A percentile compares a stretch with the other conserved stretches of the same genome.
Evolutionary conservation across 2,888 invertebrate species (phyloP).

Genomic region (Conistra vaccinii): DNA sequence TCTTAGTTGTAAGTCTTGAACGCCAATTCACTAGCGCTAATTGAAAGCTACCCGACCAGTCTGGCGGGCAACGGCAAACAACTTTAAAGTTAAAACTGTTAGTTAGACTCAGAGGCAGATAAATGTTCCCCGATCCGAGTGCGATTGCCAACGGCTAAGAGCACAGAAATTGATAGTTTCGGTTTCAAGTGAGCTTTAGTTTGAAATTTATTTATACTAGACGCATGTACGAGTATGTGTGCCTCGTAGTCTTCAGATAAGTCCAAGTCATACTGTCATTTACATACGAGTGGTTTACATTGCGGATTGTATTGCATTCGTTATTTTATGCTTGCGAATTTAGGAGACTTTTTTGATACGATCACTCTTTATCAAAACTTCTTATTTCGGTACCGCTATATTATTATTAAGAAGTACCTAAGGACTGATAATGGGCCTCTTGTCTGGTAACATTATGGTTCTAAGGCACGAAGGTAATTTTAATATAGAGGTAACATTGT

Average conservation of each 20-base stretch:
- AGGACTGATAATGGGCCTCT: background rate
- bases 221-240: background rate
- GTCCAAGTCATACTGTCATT: background rate
- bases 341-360: background rate
- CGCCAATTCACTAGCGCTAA: conserved; percentile 69
- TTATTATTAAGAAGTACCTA: background rate
- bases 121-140: conserved; percentile 56
- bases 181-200: conserved; percentile 46
- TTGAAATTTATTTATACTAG: conserved; percentile 29
- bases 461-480: background rate
- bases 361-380: background rate
- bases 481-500: background rate
- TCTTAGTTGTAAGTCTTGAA: conserved; percentile 60
- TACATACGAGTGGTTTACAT: background rate
- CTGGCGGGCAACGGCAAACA: conserved; percentile 58
- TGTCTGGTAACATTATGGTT: background rate
- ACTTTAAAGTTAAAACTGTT: conserved; percentile 62
- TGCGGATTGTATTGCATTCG: background rate
- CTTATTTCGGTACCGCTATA: background rate
- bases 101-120: conserved; percentile 54
- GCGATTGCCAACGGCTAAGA: conserved; percentile 57
- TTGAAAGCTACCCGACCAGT: conserved; percentile 68
- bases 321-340: background rate
- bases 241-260: background rate
- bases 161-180: conserved; percentile 63